Conservation (phyloP, 1,140 invertebrate species). For the Panulirus ornatus region DNA sequence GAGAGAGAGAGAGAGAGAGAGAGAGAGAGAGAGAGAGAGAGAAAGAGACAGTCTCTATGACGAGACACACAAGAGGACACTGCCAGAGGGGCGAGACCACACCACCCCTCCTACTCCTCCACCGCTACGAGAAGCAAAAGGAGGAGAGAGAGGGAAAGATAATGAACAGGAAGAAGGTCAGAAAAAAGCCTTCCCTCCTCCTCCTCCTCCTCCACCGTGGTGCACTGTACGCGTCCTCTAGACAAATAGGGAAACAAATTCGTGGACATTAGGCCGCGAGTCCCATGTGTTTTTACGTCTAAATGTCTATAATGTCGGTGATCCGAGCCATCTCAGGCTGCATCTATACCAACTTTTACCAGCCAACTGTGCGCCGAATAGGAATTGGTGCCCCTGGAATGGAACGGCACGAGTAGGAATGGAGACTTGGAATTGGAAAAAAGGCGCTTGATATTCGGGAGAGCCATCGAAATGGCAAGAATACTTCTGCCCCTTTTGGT, state of each 20-base stretch:
- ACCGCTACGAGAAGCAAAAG: too few relatives aligned
- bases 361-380: constrained; percentile 47
- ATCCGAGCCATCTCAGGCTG: constrained; percentile 49
- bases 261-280: constrained; percentile 35
- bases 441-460: constrained; percentile 9
- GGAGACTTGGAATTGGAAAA: constrained; percentile 53
- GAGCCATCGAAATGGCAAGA: not conserved
- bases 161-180: not conserved
- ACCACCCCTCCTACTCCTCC: too few relatives aligned
- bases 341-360: constrained; percentile 61
- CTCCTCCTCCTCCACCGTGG: not conserved
- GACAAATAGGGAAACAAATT: constrained; percentile 49
- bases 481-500: not conserved
- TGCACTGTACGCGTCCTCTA: not conserved
- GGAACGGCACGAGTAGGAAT: constrained; percentile 51
- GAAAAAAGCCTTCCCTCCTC: not conserved
- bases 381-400: constrained; percentile 51
- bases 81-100: not conserved
- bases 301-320: constrained; percentile 48
- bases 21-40: not conserved
- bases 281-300: constrained; percentile 54
- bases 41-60: too few relatives aligned
- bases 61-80: too few relatives aligned
- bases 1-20: not conserved
- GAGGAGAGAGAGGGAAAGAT: not conserved